These are phyloP conservation scores for Sylvia atricapilla DNA, from an alignment of 2,113 vertebrate genomes.

Conservation along the genomic window DNA sequence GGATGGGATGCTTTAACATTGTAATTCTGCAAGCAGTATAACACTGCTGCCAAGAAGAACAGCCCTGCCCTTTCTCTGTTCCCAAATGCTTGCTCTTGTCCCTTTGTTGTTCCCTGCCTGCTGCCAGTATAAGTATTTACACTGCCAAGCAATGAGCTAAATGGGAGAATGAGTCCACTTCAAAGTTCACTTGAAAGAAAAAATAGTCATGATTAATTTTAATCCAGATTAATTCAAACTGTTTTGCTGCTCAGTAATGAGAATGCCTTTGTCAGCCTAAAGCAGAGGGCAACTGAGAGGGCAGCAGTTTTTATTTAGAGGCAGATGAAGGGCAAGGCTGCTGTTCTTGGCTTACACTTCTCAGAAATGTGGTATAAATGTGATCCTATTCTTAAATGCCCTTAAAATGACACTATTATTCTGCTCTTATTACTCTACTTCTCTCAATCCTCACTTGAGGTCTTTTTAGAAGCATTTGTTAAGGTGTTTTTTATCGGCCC, in stretches of 20 bases:
- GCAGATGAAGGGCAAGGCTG: neutral
- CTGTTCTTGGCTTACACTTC: neutral
- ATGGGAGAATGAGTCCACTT: neutral
- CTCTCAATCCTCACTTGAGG: neutral
- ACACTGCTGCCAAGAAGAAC: neutral
- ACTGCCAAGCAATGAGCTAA: neutral
- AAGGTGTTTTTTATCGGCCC: neutral
- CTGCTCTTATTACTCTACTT: neutral
- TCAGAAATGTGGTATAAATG: neutral
- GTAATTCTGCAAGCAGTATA: neutral
- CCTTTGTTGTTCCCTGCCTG: neutral
- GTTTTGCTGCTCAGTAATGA: neutral
- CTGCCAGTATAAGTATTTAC: neutral
- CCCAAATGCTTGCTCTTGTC: neutral
- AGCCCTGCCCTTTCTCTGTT: neutral
- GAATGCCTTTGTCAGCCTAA: neutral
- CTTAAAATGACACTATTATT: neutral
- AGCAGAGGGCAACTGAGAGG: neutral
- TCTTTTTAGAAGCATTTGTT: neutral
- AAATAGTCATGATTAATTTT: neutral
- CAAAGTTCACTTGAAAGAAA: neutral
- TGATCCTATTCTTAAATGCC: neutral
- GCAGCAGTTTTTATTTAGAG: neutral
- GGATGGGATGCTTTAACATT: neutral
- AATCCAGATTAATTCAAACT: conserved; percentile 9